These are phyloP conservation scores for Hirtodrosophila histrioides DNA, from an alignment of 2,888 invertebrate species.

Conservation along the genomic window DNA sequence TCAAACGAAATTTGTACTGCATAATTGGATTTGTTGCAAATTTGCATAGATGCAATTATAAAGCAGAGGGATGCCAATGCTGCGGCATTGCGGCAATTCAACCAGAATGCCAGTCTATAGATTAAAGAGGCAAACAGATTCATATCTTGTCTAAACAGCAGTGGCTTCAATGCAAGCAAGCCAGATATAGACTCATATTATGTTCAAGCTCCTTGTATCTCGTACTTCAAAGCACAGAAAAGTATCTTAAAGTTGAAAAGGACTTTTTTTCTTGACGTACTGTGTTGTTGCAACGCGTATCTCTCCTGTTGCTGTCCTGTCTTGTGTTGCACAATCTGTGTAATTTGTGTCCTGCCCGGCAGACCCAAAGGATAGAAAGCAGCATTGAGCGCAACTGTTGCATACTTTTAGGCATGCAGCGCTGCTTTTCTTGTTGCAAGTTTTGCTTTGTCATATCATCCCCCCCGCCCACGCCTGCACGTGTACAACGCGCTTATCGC, in stretches of 20 bases:
- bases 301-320: background rate
- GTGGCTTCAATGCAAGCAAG: no score
- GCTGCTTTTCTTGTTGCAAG: background rate
- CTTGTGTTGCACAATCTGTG: conserved; percentile 3
- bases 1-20: conserved; percentile 50
- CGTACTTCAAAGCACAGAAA: no score
- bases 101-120: no score
- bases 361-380: no score
- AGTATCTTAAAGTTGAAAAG: no score
- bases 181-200: no score
- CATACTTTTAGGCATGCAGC: background rate
- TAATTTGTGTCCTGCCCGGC: background rate
- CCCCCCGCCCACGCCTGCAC: no score
- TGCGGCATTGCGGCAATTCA: background rate
- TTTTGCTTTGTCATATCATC: background rate
- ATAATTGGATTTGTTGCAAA: conserved; percentile 67
- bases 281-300: no score
- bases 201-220: no score
- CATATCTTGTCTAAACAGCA: no score
- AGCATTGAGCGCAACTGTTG: conserved; percentile 1
- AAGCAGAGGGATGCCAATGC: conserved; percentile 11
- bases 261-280: no score
- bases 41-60: conserved; percentile 61
- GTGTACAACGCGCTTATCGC: conserved; percentile 4
- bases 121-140: no score